phyloP scores from a whole-genome alignment of 2,113 vertebrate genomes.

The Gorilla gorilla region DNA sequence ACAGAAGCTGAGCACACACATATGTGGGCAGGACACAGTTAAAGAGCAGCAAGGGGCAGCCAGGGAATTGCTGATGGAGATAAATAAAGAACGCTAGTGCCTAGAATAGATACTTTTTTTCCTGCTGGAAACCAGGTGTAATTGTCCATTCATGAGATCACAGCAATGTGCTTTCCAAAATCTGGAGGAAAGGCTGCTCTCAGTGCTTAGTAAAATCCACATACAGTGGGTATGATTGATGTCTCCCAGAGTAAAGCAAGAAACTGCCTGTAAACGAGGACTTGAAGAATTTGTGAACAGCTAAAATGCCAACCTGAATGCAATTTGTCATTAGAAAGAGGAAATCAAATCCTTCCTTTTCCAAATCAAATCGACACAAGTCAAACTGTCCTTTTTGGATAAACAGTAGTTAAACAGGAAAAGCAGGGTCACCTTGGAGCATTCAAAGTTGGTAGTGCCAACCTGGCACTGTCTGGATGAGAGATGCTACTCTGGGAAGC shows the following conservation, averaged over 20 bases:
- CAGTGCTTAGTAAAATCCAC: not conserved
- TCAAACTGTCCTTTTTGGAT: not conserved
- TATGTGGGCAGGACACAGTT: fast-evolving
- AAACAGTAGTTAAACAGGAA: not conserved
- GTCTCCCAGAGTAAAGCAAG: not conserved
- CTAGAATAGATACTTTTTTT: not conserved
- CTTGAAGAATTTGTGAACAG: not conserved
- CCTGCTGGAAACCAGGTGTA: not conserved
- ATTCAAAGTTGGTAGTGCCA: too few species aligned
- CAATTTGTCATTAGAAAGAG: not conserved
- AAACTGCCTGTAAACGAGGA: not conserved
- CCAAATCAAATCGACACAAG: not conserved
- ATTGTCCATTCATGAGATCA: not conserved
- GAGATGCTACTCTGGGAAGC: too few species aligned
- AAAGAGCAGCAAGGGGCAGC: not conserved
- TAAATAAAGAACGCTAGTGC: not conserved
- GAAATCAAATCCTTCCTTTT: not conserved
- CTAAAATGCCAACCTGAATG: not conserved
- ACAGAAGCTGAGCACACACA: not conserved
- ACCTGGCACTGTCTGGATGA: not conserved
- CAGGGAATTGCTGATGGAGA: not conserved
- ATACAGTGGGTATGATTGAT: too few species aligned
- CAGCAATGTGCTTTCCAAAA: not conserved
- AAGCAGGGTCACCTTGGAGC: not conserved
- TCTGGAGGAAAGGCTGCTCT: not conserved